Evolutionary conservation across 1,140 invertebrate species (phyloP).

Genomic region (Drosophila kanapiae): DNA sequence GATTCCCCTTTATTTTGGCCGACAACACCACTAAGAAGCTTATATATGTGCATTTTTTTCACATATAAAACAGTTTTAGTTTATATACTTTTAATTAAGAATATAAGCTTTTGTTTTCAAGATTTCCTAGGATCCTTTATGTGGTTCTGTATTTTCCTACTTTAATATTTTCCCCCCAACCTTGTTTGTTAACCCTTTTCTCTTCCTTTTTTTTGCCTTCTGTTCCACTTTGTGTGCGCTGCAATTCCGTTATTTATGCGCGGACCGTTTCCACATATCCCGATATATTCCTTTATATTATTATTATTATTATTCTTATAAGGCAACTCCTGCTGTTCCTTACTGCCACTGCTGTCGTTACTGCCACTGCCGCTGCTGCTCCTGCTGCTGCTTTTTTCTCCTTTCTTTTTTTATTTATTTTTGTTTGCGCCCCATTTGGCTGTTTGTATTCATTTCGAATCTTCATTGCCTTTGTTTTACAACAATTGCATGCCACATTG

Average conservation of each 20-base stretch:
- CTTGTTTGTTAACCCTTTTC: conserved; percentile 1
- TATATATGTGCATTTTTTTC: too few species aligned
- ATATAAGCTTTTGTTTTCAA: background rate
- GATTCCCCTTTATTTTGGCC: background rate
- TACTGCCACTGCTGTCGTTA: conserved; percentile 25
- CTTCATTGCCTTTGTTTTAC: conserved; percentile 81
- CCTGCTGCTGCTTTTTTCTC: background rate
- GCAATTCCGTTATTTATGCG: conserved; percentile 57
- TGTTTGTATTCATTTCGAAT: conserved; percentile 69
- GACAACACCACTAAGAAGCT: conserved; percentile 4
- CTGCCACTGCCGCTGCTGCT: conserved; percentile 45
- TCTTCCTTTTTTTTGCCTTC: conserved; percentile 7
- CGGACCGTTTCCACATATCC: conserved; percentile 38
- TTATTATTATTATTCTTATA: conserved; percentile 59
- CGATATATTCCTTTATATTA: conserved; percentile 40
- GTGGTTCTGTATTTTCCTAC: background rate
- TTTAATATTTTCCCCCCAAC: conserved; percentile 13
- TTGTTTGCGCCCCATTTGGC: conserved; percentile 54
- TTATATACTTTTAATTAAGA: background rate
- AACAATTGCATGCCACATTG: conserved; percentile 74
- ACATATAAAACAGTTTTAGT: too few species aligned
- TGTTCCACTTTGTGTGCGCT: conserved; percentile 43
- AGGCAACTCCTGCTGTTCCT: conserved; percentile 60
- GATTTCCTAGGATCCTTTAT: conserved; percentile 4
- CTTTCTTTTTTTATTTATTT: conserved; percentile 33